Percentiles rank a stretch among this genome's conserved stretches.
These are phyloP conservation scores for Lepeophtheirus nordmannii DNA, from an alignment of 2,888 invertebrate genomes.

Conservation along the genomic window DNA sequence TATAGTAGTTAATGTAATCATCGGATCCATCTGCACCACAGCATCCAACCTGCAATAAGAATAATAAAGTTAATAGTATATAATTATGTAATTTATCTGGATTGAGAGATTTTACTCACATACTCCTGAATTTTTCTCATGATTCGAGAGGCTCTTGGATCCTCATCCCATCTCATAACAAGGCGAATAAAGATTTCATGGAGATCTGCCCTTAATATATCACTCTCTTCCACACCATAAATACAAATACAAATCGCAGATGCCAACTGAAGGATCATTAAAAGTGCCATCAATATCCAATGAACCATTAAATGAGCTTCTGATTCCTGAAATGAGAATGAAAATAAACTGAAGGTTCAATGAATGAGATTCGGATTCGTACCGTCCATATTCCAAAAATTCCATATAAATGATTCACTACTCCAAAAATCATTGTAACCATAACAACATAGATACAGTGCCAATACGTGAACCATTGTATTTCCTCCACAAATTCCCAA, in stretches of 20 bases:
- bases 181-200: conserved; percentile 13
- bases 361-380: not conserved
- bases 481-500: conserved; percentile 16
- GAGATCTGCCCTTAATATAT: not conserved
- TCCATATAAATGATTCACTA: not conserved
- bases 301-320: not conserved
- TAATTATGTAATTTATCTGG: not conserved
- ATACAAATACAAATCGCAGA: conserved; percentile 9
- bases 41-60: conserved; percentile 12
- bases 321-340: not conserved
- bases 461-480: conserved; percentile 22
- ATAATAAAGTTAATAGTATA: not conserved
- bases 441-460: conserved; percentile 11
- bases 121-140: conserved; percentile 17
- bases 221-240: conserved; percentile 19
- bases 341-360: not conserved
- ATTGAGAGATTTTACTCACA: not conserved
- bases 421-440: not conserved
- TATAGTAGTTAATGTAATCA: not conserved
- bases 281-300: not conserved
- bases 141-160: conserved; percentile 5
- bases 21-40: conserved; percentile 22
- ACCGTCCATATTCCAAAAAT: not conserved
- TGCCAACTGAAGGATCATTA: conserved; percentile 6
- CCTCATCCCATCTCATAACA: conserved; percentile 13